phyloP scores from a whole-genome alignment of 2,113 vertebrate species.

The Strigops habroptila region DNA sequence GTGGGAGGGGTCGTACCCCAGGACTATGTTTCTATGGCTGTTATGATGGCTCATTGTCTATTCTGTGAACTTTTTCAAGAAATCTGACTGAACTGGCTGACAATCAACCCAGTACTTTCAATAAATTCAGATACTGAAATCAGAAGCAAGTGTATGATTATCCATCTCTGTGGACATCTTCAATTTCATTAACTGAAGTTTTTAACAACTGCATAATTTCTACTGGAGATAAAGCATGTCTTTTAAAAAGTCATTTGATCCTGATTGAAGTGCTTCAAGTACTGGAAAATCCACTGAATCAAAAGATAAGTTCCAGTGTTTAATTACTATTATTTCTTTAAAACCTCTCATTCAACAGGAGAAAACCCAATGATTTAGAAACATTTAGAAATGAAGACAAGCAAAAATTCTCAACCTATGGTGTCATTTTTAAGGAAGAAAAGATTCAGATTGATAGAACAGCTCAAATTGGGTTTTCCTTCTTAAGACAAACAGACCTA shows the following conservation, averaged over 20 bases:
- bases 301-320: not conserved
- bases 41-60: not conserved
- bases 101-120: not conserved
- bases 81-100: not conserved
- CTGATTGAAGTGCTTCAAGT: not conserved
- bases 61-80: not conserved
- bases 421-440: not conserved
- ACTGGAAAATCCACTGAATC: not conserved
- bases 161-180: not conserved
- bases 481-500: not conserved
- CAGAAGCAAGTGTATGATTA: not conserved
- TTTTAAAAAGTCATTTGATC: not conserved
- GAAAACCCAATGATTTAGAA: not conserved
- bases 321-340: not conserved
- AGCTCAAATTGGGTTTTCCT: not conserved
- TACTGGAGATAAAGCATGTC: not conserved
- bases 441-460: not conserved
- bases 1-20: not conserved
- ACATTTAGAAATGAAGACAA: not conserved
- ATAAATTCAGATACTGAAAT: not conserved
- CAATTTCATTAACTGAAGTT: not conserved
- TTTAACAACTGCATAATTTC: not conserved
- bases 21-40: not conserved
- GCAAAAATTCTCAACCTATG: not conserved
- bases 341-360: not conserved